Conservation (phyloP, 2,113 vertebrate species). For the Eidolon helvum region DNA sequence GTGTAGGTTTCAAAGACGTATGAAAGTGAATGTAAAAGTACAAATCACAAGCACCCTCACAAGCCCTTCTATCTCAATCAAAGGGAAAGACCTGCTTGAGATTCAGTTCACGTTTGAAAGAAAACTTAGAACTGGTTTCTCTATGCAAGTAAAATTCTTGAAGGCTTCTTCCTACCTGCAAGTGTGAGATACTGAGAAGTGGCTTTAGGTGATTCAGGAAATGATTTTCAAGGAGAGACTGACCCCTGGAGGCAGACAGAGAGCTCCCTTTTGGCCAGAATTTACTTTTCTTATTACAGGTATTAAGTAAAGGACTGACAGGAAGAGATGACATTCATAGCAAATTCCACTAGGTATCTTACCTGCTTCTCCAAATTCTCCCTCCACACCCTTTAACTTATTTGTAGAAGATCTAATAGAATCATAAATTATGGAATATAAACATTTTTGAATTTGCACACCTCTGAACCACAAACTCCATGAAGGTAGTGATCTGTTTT, state of each 20-base stretch:
- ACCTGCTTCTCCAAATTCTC: not conserved
- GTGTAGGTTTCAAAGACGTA: slow-evolving; percentile 73
- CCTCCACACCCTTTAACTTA: not conserved
- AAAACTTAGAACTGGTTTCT: slow-evolving; percentile 53
- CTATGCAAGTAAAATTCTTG: slow-evolving; percentile 54
- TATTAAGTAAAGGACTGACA: not conserved
- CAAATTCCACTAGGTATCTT: not conserved
- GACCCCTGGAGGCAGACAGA: slow-evolving; percentile 73
- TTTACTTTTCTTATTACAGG: not conserved
- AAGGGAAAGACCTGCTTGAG: slow-evolving; percentile 58
- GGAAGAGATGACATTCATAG: not conserved
- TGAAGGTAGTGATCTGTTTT: not conserved
- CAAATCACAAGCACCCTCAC: not conserved
- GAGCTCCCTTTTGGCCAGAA: slow-evolving; percentile 40
- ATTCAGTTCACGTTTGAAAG: slow-evolving; percentile 49
- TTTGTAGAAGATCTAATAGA: not conserved
- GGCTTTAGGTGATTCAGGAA: slow-evolving; percentile 25
- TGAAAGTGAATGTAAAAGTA: slow-evolving; percentile 54
- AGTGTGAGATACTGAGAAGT: not conserved
- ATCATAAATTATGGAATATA: not conserved
- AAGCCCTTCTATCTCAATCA: slow-evolving; percentile 57
- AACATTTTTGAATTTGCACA: not conserved
- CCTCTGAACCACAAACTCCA: not conserved
- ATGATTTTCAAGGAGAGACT: slow-evolving; percentile 75
- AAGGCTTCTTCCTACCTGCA: slow-evolving; percentile 58